phyloP scores from a whole-genome alignment of 2,113 vertebrate species.

The Oryzias javanicus region DNA sequence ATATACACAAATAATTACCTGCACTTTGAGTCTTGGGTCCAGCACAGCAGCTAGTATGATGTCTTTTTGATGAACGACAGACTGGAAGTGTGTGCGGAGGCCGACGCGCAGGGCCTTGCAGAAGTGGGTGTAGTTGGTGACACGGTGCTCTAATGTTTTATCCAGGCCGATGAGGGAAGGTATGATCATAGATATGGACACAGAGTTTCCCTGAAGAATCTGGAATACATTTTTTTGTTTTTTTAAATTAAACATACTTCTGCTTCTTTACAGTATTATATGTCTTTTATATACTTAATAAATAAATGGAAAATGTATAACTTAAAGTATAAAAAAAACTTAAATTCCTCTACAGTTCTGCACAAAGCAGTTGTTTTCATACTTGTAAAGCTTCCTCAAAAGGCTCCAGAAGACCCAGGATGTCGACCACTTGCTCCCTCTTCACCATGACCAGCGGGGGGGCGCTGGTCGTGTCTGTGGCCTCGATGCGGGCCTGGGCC shows the following conservation, averaged over 20 bases:
- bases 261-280: too few relatives aligned
- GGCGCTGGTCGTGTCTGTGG: slow-evolving; percentile 50
- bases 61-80: slow-evolving; percentile 67
- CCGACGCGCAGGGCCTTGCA: slow-evolving; percentile 68
- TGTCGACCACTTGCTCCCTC: slow-evolving; percentile 73
- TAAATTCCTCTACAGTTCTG: too few relatives aligned
- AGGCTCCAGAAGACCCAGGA: slow-evolving; percentile 71
- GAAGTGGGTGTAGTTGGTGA: slow-evolving; percentile 68
- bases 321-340: too few relatives aligned
- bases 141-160: slow-evolving; percentile 58
- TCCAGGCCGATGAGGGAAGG: slow-evolving; percentile 72
- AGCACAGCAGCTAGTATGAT: slow-evolving; percentile 72
- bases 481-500: slow-evolving; percentile 71
- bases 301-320: too few relatives aligned
- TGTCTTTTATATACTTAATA: too few relatives aligned
- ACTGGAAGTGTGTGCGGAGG: slow-evolving; percentile 66
- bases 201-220: slow-evolving; percentile 69
- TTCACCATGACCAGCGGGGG: slow-evolving; percentile 71
- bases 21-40: slow-evolving; percentile 75
- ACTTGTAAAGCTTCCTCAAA: slow-evolving; percentile 75
- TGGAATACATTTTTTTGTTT: slow-evolving; percentile 12
- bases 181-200: slow-evolving; percentile 69
- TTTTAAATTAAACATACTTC: too few relatives aligned
- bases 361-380: background rate
- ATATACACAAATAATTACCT: slow-evolving; percentile 39